These are phyloP conservation scores for Drosophila serrata DNA, from an alignment of 1,140 invertebrate species.

Conservation along the genomic window DNA sequence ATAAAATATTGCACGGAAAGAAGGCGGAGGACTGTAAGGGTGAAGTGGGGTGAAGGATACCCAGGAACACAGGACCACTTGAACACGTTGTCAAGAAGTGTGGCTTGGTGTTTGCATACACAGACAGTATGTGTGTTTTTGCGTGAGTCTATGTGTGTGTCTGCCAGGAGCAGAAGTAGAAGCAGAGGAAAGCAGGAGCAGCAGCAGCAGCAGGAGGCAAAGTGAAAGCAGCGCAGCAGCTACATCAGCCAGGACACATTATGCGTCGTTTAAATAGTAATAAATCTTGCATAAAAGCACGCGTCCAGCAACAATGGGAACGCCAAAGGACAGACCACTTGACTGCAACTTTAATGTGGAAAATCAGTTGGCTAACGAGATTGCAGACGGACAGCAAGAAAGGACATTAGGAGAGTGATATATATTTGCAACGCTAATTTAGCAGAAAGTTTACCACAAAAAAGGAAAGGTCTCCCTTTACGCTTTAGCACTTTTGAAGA, in stretches of 20 bases:
- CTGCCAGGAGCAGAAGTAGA: slow-evolving; percentile 32
- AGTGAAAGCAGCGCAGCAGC: slow-evolving; percentile 17
- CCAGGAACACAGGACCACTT: slow-evolving; percentile 65
- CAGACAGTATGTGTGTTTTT: slow-evolving; percentile 31
- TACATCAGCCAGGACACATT: slow-evolving; percentile 73
- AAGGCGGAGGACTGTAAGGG: slow-evolving; percentile 1
- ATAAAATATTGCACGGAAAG: slow-evolving; percentile 74
- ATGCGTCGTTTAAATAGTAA: slow-evolving; percentile 83
- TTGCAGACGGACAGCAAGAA: slow-evolving; percentile 11
- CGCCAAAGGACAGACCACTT: slow-evolving; percentile 42
- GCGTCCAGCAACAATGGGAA: slow-evolving; percentile 46
- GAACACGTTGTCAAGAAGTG: slow-evolving; percentile 79
- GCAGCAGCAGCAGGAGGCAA: slow-evolving; percentile 18
- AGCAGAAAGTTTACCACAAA: slow-evolving; percentile 49
- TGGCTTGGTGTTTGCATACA: slow-evolving; percentile 57
- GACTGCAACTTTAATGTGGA: slow-evolving; percentile 77
- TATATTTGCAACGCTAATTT: slow-evolving; percentile 80
- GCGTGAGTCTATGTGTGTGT: no score
- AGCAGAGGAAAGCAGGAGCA: slow-evolving; percentile 26
- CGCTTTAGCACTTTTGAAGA: neutral
- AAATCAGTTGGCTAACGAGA: slow-evolving; percentile 76
- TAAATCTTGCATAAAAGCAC: slow-evolving; percentile 81
- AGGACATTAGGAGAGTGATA: slow-evolving; percentile 35
- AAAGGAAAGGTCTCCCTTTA: neutral
- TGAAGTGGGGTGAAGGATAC: slow-evolving; percentile 14